Evolutionary conservation across 2,888 invertebrate species (phyloP).

Genomic region (Theretra japonica): DNA sequence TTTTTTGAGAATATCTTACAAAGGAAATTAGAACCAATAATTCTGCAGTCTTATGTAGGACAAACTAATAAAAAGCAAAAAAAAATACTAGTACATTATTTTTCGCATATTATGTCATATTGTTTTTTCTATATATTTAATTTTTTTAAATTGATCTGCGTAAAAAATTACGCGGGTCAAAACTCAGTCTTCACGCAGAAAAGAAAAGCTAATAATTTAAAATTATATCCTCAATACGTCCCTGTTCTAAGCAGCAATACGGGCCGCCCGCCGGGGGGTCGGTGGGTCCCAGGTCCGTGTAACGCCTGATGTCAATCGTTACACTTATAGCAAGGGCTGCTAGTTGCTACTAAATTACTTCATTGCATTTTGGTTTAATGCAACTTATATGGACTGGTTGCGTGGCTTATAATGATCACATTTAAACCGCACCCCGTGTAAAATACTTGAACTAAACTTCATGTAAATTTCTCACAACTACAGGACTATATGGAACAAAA

Average conservation of each 20-base stretch:
- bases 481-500: no score
- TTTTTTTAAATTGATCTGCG: neutral
- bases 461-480: no score
- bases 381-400: neutral
- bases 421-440: neutral
- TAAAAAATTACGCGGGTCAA: neutral
- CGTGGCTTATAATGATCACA: neutral
- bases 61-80: no score
- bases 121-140: no score
- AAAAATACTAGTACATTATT: no score
- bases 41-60: no score
- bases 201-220: neutral
- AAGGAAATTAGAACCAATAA: no score
- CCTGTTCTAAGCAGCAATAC: conserved; percentile 15
- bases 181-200: neutral
- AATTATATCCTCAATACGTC: neutral
- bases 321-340: conserved; percentile 20
- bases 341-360: conserved; percentile 5
- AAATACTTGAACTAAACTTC: no score
- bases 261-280: conserved; percentile 30
- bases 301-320: conserved; percentile 28
- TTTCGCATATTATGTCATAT: no score
- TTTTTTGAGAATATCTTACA: no score
- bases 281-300: neutral
- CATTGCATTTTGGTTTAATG: neutral